A percentile compares a stretch with the other conserved stretches of the same genome.
Evolutionary conservation across 2,888 invertebrate genomes (phyloP).

Genomic region (Perithous albicinctus): DNA sequence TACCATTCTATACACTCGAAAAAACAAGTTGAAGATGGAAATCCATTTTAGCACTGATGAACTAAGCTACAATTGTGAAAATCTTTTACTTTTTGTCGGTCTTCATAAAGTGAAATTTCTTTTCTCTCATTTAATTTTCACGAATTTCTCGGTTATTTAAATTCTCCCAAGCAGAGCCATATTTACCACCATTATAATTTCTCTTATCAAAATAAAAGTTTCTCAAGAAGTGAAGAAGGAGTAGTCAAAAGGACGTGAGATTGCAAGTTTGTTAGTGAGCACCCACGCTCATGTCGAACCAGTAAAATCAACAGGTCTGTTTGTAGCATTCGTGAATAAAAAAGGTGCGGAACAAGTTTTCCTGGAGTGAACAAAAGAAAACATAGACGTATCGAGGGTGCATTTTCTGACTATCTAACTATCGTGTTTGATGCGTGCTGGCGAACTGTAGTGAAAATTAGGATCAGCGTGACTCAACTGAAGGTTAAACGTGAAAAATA

Average conservation of each 20-base stretch:
- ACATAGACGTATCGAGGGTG: neutral
- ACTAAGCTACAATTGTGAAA: too few species aligned
- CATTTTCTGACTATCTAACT: neutral
- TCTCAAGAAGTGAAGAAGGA: neutral
- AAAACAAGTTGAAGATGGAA: too few species aligned
- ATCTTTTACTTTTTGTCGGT: too few species aligned
- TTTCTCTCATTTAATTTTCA: too few species aligned
- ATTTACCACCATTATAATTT: too few species aligned
- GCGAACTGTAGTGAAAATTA: too few species aligned
- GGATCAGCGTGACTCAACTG: too few species aligned
- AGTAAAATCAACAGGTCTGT: conserved; percentile 69
- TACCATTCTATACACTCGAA: too few species aligned
- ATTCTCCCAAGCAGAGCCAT: too few species aligned
- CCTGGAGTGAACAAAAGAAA: neutral
- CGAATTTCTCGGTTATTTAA: too few species aligned
- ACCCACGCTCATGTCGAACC: conserved; percentile 2
- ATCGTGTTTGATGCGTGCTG: neutral
- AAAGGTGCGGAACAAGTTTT: conserved; percentile 52
- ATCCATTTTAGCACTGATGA: too few species aligned
- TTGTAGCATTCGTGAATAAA: conserved; percentile 59
- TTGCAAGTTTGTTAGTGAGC: neutral
- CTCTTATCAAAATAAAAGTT: neutral
- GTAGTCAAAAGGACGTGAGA: neutral
- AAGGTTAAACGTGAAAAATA: neutral
- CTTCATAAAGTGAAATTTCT: too few species aligned